phyloP scores from a whole-genome alignment of 2,888 invertebrate species.

The Eudiplozoon nipponicum region DNA sequence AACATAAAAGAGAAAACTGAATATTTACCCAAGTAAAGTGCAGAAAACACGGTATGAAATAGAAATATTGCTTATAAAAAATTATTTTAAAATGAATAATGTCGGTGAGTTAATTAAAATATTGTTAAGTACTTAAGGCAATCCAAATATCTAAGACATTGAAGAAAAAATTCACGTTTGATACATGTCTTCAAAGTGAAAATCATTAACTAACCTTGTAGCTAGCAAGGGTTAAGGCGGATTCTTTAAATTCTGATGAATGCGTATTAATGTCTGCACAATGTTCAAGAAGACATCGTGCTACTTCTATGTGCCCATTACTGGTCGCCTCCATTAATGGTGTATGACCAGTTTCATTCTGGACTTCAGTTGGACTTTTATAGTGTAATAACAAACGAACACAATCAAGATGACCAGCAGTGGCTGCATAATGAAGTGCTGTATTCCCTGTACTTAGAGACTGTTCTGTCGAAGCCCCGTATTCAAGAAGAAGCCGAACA shows the following conservation, averaged over 20 bases:
- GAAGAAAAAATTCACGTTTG: too few species aligned
- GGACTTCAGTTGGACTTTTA: conserved; percentile 75
- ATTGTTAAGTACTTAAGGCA: too few species aligned
- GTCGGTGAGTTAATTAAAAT: too few species aligned
- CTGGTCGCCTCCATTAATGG: conserved; percentile 35
- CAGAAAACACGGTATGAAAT: too few species aligned
- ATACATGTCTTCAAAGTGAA: too few species aligned
- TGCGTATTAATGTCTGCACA: conserved; percentile 93
- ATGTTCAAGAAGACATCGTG: conserved; percentile 45
- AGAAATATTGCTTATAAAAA: too few species aligned
- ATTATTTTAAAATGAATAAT: too few species aligned
- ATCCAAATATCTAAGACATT: too few species aligned
- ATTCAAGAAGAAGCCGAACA: conserved; percentile 63
- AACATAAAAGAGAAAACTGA: too few species aligned
- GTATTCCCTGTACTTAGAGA: conserved; percentile 11
- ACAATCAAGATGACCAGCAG: conserved; percentile 60
- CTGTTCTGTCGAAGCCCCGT: conserved; percentile 76
- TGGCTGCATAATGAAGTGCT: conserved; percentile 31
- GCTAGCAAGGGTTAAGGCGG: conserved; percentile 66
- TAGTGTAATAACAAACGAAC: conserved; percentile 61
- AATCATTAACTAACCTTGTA: conserved; percentile 60
- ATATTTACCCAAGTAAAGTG: too few species aligned
- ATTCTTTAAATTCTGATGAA: conserved; percentile 93
- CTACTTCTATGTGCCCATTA: conserved; percentile 27
- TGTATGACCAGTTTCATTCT: conserved; percentile 95